phyloP scores from a whole-genome alignment of 2,113 vertebrate species.

The Geococcyx californianus region DNA sequence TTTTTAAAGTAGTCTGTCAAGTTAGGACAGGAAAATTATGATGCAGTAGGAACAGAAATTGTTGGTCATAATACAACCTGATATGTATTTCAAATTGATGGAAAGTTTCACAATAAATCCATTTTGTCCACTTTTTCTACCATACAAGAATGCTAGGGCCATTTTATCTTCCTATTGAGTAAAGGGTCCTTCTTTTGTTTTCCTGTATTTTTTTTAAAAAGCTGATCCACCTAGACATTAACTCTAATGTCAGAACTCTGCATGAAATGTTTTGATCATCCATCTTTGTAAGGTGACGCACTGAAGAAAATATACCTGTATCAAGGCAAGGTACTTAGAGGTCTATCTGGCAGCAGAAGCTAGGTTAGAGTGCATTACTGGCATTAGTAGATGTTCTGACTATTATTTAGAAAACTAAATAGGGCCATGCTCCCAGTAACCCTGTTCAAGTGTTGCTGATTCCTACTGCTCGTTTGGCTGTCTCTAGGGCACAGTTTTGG shows the following conservation, averaged over 20 bases:
- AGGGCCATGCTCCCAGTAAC: background rate
- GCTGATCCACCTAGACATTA: background rate
- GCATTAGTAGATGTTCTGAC: background rate
- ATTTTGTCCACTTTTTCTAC: background rate
- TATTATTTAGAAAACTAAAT: background rate
- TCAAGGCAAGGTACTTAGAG: background rate
- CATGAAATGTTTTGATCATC: background rate
- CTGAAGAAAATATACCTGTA: background rate
- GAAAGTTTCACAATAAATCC: background rate
- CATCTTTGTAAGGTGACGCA: background rate
- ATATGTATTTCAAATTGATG: constrained; percentile 2
- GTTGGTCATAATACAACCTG: background rate
- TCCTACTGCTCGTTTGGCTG: background rate
- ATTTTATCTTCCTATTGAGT: background rate
- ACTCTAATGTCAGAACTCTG: background rate
- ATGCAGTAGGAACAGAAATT: constrained; percentile 1
- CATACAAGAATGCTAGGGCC: background rate
- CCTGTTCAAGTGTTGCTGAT: background rate
- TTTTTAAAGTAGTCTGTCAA: background rate
- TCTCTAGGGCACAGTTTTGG: background rate
- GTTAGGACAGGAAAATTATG: background rate
- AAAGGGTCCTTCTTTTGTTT: background rate
- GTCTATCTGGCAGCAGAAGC: background rate
- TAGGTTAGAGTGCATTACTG: background rate
- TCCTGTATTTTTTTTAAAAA: background rate